phyloP scores from a whole-genome alignment of 1,140 invertebrate genomes.

The Trichogramma pretiosum region DNA sequence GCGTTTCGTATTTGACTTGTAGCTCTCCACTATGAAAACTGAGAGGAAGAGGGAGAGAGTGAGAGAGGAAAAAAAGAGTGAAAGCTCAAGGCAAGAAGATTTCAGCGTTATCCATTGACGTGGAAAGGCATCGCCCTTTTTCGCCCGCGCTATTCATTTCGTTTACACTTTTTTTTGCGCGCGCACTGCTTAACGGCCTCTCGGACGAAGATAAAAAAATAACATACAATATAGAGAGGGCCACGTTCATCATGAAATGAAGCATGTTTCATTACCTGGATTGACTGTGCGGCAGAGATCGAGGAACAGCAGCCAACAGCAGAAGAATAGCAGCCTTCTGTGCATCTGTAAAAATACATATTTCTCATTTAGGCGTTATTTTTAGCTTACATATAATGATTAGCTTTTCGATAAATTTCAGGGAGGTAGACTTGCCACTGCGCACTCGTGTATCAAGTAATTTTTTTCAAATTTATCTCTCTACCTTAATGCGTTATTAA shows the following conservation, averaged over 20 bases:
- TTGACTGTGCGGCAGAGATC: conserved; percentile 45
- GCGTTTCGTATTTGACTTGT: background rate
- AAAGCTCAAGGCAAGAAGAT: background rate
- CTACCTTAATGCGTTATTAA: background rate
- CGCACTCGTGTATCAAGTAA: background rate
- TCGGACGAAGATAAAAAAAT: background rate
- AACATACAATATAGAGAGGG: background rate
- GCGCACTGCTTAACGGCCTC: no score
- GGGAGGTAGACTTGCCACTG: background rate
- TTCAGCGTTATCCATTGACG: conserved; percentile 1
- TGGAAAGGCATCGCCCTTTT: background rate
- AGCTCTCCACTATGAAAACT: no score
- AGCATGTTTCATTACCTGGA: conserved; percentile 34
- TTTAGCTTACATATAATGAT: no score
- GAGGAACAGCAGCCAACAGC: conserved; percentile 43
- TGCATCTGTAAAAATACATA: conserved; percentile 41
- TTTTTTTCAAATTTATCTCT: background rate
- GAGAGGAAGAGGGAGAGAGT: background rate
- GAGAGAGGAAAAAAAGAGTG: background rate
- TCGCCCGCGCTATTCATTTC: background rate
- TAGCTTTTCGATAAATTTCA: no score
- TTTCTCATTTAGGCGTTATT: no score
- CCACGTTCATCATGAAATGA: background rate
- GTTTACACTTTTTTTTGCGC: background rate
- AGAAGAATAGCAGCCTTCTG: conserved; percentile 43